phyloP scores from a whole-genome alignment of 2,888 invertebrate species.

The Apantesis nais region DNA sequence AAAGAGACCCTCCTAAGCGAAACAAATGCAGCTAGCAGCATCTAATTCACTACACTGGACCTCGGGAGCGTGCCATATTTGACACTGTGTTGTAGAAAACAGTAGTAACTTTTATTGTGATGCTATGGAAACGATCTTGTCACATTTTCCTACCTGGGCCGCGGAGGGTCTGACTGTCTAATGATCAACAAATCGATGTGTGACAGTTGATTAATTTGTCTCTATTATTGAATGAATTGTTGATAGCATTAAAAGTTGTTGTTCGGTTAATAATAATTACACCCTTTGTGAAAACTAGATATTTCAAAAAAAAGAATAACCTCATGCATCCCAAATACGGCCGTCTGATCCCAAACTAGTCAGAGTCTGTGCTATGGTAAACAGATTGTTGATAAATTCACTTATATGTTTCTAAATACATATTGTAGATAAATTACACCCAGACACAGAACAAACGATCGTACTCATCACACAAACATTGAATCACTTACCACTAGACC shows the following conservation, averaged over 20 bases:
- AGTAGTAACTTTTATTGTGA: conserved; percentile 67
- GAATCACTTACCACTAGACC: too few relatives aligned
- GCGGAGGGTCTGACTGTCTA: conserved; percentile 43
- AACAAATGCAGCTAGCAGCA: conserved; percentile 61
- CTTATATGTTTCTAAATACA: too few relatives aligned
- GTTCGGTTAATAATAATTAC: conserved; percentile 33
- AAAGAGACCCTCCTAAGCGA: conserved; percentile 58
- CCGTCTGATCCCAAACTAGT: too few relatives aligned
- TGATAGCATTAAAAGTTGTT: conserved; percentile 33
- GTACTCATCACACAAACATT: too few relatives aligned
- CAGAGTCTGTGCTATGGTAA: too few relatives aligned
- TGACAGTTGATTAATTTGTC: conserved; percentile 55
- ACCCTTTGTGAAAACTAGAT: conserved; percentile 23
- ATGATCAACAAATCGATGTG: conserved; percentile 61
- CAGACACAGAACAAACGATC: too few relatives aligned
- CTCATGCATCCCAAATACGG: too few relatives aligned
- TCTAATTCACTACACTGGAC: conserved; percentile 52
- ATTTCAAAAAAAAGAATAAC: too few relatives aligned
- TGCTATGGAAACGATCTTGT: conserved; percentile 51
- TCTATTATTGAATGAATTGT: conserved; percentile 42
- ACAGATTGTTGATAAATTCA: too few relatives aligned
- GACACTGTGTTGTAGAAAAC: conserved; percentile 47
- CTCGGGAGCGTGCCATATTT: conserved; percentile 58
- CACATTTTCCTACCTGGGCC: conserved; percentile 41
- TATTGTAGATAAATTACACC: too few relatives aligned